A percentile compares a stretch with the other conserved stretches of the same genome.
Evolutionary conservation across 2,888 invertebrate genomes (phyloP).

Genomic region (Sphaerophoria taeniata): DNA sequence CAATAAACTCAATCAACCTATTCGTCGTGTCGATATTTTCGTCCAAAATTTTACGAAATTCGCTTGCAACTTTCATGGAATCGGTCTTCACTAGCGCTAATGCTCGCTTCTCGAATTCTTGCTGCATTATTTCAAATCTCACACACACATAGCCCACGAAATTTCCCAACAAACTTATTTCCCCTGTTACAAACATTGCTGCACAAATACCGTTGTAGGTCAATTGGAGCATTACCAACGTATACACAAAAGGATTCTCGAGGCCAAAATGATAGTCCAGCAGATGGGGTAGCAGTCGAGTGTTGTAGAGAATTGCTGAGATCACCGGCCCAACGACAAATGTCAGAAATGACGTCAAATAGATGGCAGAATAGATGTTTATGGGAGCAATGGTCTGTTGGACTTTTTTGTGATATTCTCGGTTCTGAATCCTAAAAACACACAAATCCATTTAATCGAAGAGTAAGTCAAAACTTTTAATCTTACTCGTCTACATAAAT

Average conservation of each 20-base stretch:
- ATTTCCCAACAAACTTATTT: constrained; percentile 77
- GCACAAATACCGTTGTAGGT: constrained; percentile 77
- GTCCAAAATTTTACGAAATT: constrained; percentile 74
- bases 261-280: constrained; percentile 77
- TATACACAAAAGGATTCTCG: constrained; percentile 74
- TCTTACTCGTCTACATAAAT: constrained; percentile 76
- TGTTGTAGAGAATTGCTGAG: constrained; percentile 74
- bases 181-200: constrained; percentile 76
- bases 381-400: constrained; percentile 76
- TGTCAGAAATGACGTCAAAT: constrained; percentile 76
- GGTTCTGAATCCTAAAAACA: constrained; percentile 61
- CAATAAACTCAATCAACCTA: constrained; percentile 77
- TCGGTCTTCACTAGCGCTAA: background rate
- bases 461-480: constrained; percentile 8
- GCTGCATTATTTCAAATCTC: constrained; percentile 76
- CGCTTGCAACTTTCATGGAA: constrained; percentile 47
- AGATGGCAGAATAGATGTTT: constrained; percentile 76
- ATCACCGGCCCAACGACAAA: constrained; percentile 75
- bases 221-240: constrained; percentile 74
- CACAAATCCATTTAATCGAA: background rate
- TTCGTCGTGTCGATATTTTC: constrained; percentile 76
- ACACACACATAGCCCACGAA: constrained; percentile 78
- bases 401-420: constrained; percentile 71
- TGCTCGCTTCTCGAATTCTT: constrained; percentile 71
- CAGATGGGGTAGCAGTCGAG: constrained; percentile 77